Base-by-base conservation (phyloP, 2,888 invertebrate species). In the Cataglyphis altisquamis region DNA sequence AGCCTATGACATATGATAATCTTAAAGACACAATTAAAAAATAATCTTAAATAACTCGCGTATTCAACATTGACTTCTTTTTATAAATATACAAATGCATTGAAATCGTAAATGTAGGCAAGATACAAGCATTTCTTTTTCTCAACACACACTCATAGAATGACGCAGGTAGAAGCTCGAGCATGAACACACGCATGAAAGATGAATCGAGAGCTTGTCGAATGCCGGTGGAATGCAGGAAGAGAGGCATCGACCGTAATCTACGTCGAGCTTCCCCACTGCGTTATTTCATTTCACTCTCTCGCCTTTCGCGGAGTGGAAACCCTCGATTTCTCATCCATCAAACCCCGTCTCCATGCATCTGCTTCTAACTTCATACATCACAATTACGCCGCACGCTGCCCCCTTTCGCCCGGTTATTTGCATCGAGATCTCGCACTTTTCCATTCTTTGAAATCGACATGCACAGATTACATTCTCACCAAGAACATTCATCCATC, bases 291-390 rank as follows among this genome's bases (percentile, higher is more conserved):
- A 82, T 84, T 86, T 84, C 84, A 78, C 83, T 82, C 84, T 66
- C 87, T 80, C 85, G 84, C 85, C 89, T 89, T 89, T 89, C 81
- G 67, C 87, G 82, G 72, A 84, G 73, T 73, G 73, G 74, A 74
- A 83, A 73, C 72, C 66, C 82, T 82, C 88, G 83, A 85, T 86
- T 87, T 83, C 87, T 86, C 88, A 90, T 90, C 88, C 88, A 90
- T 90, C 90, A 90, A 89, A 87, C 74, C 86, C 75, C 84, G 87
- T 90, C 90, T 84, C 85, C 86, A 86, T 82, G 83, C 86, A 87
- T 87, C 90, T 89, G 87, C 87, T 84, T 86, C 88, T 86, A 90
- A 90, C 89, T 89, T 90, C 89, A 88, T 90, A 86, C 87, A 90
- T 90, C 89, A 89, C 90, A 89, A 90, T 90, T 90, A 89, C 83